Percentiles rank a stretch among this genome's conserved stretches.
phyloP scores from a whole-genome alignment of 2,797 vertebrate species.

The Acanthornis magna region DNA sequence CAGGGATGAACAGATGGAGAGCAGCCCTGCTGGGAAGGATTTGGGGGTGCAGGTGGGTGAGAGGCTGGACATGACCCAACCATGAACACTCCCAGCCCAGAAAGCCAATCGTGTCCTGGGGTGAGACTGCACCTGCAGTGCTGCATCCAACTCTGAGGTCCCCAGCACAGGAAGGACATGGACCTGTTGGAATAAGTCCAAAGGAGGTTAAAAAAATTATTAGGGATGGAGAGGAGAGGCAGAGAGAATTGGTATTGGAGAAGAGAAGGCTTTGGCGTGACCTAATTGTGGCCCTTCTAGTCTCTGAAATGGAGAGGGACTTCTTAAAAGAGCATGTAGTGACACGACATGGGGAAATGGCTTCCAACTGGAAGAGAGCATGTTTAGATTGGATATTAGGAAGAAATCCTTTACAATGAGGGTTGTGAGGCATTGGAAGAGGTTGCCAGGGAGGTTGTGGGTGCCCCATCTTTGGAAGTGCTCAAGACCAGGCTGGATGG shows the following conservation, averaged over 20 bases:
- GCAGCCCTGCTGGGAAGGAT: rapidly evolving
- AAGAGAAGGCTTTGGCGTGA: not conserved
- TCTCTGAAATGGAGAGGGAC: not conserved
- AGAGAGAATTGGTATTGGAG: not conserved
- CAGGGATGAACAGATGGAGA: not conserved
- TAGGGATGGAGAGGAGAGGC: not conserved
- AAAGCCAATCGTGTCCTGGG: not conserved
- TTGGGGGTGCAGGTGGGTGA: not conserved
- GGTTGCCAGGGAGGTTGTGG: not conserved
- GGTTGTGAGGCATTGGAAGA: not conserved
- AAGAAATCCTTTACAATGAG: not conserved
- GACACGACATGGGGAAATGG: not conserved
- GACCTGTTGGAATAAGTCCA: rapidly evolving
- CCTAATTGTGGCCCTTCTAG: not conserved
- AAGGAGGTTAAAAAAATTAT: not conserved
- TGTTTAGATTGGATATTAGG: not conserved
- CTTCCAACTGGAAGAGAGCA: not conserved
- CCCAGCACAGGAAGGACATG: not conserved
- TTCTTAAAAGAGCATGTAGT: not conserved
- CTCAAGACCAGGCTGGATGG: not conserved
- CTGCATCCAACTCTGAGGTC: not conserved
- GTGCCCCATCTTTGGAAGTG: not conserved
- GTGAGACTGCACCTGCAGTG: rapidly evolving
- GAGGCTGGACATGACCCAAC: not conserved
- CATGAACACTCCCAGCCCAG: not conserved